These are phyloP conservation scores for Isichthys henryi DNA, from an alignment of 2,113 vertebrate genomes.

Conservation along the genomic window DNA sequence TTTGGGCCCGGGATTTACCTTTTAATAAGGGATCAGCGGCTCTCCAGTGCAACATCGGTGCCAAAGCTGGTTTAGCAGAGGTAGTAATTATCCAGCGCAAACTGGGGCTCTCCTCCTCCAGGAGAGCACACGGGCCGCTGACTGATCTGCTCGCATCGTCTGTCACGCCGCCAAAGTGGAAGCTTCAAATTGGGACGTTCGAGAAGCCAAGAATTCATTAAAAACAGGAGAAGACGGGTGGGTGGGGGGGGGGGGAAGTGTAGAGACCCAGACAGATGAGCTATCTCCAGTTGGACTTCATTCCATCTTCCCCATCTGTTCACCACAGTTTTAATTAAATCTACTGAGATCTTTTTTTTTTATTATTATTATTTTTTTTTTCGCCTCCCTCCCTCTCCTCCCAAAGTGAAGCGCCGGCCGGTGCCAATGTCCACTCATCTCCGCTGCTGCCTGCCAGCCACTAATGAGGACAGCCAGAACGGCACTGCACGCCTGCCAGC, in stretches of 20 bases:
- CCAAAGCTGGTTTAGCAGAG: slow-evolving; percentile 34
- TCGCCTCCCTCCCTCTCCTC: slow-evolving; percentile 45
- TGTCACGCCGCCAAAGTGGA: slow-evolving; percentile 61
- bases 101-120: slow-evolving; percentile 51
- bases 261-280: slow-evolving; percentile 81
- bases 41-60: slow-evolving; percentile 43
- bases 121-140: slow-evolving; percentile 38
- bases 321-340: slow-evolving; percentile 96
- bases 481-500: slow-evolving; percentile 63
- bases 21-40: slow-evolving; percentile 59
- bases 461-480: slow-evolving; percentile 76
- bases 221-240: slow-evolving; percentile 39
- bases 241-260: slow-evolving; percentile 29
- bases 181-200: slow-evolving; percentile 56
- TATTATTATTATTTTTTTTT: slow-evolving; percentile 34
- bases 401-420: slow-evolving; percentile 63
- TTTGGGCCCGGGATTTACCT: slow-evolving; percentile 57
- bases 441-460: slow-evolving; percentile 76
- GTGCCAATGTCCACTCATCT: slow-evolving; percentile 86
- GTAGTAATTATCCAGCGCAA: slow-evolving; percentile 50
- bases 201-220: slow-evolving; percentile 76
- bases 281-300: slow-evolving; percentile 80
- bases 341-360: slow-evolving; percentile 80
- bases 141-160: slow-evolving; percentile 42
- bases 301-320: slow-evolving; percentile 96